These are phyloP conservation scores for Trichonephila inaurata DNA, from an alignment of 1,140 invertebrate genomes.

Conservation along the genomic window DNA sequence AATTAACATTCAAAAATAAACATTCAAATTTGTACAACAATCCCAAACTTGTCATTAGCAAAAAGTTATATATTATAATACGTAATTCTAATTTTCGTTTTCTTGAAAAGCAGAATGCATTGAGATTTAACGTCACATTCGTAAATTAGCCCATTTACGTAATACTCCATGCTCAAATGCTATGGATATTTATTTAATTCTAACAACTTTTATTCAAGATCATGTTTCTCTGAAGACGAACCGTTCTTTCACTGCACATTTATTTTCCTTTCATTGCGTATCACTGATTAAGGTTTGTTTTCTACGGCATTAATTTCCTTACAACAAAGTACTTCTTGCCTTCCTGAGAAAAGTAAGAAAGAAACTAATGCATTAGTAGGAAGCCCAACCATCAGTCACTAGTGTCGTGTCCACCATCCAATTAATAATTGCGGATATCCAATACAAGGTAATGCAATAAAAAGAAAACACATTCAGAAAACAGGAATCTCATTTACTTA, in stretches of 20 bases:
- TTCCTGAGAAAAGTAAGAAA: conserved; percentile 34
- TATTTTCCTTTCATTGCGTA: conserved; percentile 38
- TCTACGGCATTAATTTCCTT: conserved; percentile 34
- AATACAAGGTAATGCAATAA: conserved; percentile 25
- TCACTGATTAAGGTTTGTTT: conserved; percentile 41
- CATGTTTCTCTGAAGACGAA: conserved; percentile 16
- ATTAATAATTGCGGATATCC: conserved; percentile 38
- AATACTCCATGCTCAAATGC: background rate
- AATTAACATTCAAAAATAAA: too few relatives aligned
- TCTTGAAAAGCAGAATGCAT: background rate
- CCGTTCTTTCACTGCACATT: background rate
- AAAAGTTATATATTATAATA: background rate
- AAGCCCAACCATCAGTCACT: conserved; percentile 12
- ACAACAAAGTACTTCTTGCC: conserved; percentile 25
- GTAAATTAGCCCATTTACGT: background rate
- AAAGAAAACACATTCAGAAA: background rate
- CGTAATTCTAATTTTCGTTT: background rate
- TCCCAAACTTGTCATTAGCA: too few relatives aligned
- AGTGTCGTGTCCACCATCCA: conserved; percentile 20
- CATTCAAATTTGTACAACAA: too few relatives aligned
- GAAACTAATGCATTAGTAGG: conserved; percentile 41
- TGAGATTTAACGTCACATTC: background rate
- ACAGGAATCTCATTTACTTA: background rate
- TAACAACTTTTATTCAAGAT: conserved; percentile 23
- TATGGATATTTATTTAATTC: conserved; percentile 15